Base-by-base conservation (phyloP, 2,888 invertebrate genomes). In the Imbricaverruca yamaguchii region DNA sequence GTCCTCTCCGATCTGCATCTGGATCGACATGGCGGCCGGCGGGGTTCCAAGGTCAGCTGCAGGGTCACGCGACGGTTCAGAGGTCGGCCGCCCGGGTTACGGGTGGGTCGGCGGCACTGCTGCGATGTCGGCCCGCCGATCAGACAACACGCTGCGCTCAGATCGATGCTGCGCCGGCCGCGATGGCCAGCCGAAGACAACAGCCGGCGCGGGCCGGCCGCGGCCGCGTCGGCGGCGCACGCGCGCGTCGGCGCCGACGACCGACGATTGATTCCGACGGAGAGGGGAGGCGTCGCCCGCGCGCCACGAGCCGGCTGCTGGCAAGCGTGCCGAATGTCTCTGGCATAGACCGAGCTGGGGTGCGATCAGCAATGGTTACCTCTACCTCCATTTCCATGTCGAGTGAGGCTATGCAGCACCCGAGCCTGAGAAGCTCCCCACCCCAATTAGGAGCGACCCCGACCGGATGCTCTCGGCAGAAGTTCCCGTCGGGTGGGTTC, bases 211-310 rank as follows among this genome's bases (percentile, higher is more conserved):
- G 74, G 53, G 23, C 3, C 55, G 53, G 55, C 55, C 74, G 74
- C 25, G 23, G 11, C 25, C 67, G 53, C 74, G 74, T 13, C 55
- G 53, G 74, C 53, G 53, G 74, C 74, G 55, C 53, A 55, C 74
- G 74, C 74, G 53, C 74, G 74, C 55, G 74, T 55, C 74, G 74
- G 8, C 53, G 53, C 9, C 74, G 74, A 74, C 74, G 69, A 39
- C 39, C 69, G 69, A 39, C 69, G 74, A 74, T 74, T 74, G 74
- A 74, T 74, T 55, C 74, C 10, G 18, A 12, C 8, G 69, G 69
- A 59, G 59, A 59, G 59, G 12, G 15, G 59, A 59, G 59, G 59
- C 39, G 39, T 39, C 39, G 39, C 39, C 39, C 2, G 39, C 39
- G 39, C 39, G 39, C 39, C 39, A 39, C 39, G 39, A 39, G 39